A percentile compares a stretch with the other conserved stretches of the same genome.
Conservation (phyloP, 2,113 vertebrate species). For the Calyptomena viridis region DNA sequence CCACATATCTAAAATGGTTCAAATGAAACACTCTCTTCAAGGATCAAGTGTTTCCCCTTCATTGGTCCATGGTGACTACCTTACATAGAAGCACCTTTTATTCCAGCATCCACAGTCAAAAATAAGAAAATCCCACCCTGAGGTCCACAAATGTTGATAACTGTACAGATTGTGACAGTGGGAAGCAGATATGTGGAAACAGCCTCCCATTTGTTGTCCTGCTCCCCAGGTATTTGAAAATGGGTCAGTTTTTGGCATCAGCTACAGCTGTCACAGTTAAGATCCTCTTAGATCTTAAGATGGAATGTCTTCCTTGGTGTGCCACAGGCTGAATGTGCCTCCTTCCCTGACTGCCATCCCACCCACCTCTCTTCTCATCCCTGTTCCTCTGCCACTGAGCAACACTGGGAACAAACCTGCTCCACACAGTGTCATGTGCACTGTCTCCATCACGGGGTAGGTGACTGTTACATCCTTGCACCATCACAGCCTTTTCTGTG, state of each 20-base stretch:
- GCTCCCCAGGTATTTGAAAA: too few species aligned
- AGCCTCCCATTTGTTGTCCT: background rate
- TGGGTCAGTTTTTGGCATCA: background rate
- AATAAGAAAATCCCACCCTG: background rate
- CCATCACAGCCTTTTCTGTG: background rate
- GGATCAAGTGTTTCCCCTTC: fast-evolving
- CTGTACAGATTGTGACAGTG: background rate
- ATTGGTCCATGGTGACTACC: background rate
- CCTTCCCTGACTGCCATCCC: background rate
- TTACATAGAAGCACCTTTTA: background rate
- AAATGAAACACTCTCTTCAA: background rate
- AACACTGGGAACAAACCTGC: background rate
- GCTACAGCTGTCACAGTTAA: background rate
- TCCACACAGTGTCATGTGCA: fast-evolving
- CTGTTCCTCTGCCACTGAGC: background rate
- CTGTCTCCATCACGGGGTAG: fast-evolving
- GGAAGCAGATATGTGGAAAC: background rate
- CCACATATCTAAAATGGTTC: background rate
- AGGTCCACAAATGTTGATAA: background rate
- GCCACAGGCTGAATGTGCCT: fast-evolving
- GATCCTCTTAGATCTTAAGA: background rate
- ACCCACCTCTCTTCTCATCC: background rate
- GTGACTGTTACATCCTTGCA: background rate
- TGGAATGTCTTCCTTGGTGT: fast-evolving
- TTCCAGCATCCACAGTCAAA: background rate